Conservation (phyloP, 2,113 vertebrate species). For the Lipotes vexillifer region DNA sequence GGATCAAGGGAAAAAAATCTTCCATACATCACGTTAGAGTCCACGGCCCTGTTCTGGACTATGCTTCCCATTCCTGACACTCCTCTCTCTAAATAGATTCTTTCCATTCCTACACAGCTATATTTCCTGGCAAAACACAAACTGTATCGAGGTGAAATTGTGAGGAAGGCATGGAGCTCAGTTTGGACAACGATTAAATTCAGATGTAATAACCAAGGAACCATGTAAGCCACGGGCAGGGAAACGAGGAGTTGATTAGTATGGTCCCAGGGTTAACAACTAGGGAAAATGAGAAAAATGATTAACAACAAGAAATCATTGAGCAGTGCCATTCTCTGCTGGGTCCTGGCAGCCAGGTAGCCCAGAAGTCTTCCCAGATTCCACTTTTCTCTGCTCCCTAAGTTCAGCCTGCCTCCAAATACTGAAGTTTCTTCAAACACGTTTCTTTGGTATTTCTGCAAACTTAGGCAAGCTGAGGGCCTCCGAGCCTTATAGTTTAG, state of each 20-base stretch:
- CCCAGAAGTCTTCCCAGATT: background rate
- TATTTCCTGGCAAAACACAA: slow-evolving; percentile 50
- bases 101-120: slow-evolving; percentile 27
- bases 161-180: slow-evolving; percentile 47
- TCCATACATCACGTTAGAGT: background rate
- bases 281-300: slow-evolving; percentile 70
- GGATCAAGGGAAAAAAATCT: background rate
- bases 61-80: background rate
- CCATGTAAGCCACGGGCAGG: slow-evolving; percentile 60
- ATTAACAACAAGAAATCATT: slow-evolving; percentile 60
- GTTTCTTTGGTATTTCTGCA: background rate
- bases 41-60: background rate
- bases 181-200: slow-evolving; percentile 70
- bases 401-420: background rate
- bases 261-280: slow-evolving; percentile 62
- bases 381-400: background rate
- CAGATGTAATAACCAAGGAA: slow-evolving; percentile 60
- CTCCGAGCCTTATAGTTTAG: background rate
- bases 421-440: background rate
- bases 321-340: slow-evolving; percentile 28
- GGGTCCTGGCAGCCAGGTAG: background rate
- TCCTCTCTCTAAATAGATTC: slow-evolving; percentile 17
- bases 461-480: background rate
- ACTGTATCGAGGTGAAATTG: slow-evolving; percentile 57
- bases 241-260: slow-evolving; percentile 61